phyloP scores from a whole-genome alignment of 2,113 vertebrate genomes.

The Calonectris borealis region DNA sequence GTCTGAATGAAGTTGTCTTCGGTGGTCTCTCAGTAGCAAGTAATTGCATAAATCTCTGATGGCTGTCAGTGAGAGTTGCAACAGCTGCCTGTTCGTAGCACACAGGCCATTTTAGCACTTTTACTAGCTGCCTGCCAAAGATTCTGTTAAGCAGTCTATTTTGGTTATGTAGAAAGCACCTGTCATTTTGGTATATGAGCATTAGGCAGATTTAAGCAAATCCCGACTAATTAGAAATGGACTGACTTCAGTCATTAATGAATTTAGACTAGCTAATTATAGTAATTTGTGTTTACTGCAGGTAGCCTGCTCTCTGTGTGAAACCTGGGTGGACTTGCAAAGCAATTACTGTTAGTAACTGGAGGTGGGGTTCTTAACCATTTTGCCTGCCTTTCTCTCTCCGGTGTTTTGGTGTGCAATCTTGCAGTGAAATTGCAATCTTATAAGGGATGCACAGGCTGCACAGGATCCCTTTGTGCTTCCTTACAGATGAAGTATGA shows the following conservation, averaged over 20 bases:
- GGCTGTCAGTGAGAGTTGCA: background rate
- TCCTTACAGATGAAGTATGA: background rate
- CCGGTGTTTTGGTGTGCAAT: background rate
- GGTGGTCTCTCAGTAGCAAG: background rate
- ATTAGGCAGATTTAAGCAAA: slow-evolving; percentile 22
- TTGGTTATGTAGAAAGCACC: background rate
- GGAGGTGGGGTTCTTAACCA: background rate
- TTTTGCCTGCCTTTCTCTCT: background rate
- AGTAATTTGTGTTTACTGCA: slow-evolving; percentile 1
- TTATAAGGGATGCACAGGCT: background rate
- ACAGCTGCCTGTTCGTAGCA: background rate
- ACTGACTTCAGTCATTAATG: background rate
- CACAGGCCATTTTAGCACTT: background rate
- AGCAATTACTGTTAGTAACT: background rate
- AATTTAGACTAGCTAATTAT: slow-evolving; percentile 24
- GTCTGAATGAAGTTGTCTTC: background rate
- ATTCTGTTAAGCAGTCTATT: slow-evolving; percentile 3
- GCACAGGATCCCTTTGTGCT: background rate
- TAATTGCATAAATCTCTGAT: background rate
- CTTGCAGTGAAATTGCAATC: background rate
- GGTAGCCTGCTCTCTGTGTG: background rate
- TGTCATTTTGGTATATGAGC: background rate
- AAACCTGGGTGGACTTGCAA: background rate
- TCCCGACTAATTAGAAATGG: background rate
- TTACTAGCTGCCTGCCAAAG: background rate